Evolutionary conservation across 2,113 vertebrate genomes (phyloP), one percentile per base, ranked within the genome.

Genomic region (Grammatotria lemairii): DNA sequence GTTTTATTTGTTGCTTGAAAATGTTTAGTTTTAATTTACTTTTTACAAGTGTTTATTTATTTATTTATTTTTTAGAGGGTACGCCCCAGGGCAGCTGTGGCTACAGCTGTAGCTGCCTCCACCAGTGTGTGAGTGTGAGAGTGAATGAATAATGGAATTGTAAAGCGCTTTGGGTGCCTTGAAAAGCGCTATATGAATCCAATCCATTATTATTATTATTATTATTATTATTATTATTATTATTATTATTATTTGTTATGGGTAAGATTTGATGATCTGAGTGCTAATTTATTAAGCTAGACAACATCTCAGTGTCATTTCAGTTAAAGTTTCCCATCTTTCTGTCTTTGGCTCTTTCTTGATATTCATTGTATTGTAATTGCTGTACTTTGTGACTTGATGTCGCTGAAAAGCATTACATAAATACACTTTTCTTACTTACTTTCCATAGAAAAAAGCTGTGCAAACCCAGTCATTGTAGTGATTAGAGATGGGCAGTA

Each of bases 371-470:
- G 58, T 63, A 1, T 63, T 11, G 3, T 19, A 63, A 4, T 63
- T 63, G 58, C 28, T 63, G 28, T 33, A 16, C 58, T 63, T 63
- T 33, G 28, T 33, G 58, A 63, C 58, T 63, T 33, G 8, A 60
- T 60, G 28, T 17, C 2, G 8, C 26, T 60, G 26, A 60, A 60
- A 31, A 58, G 26, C 55, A 58, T 58, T 58, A 58, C 8, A 58
- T 0, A 58, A 31, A 60, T 17, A 60, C 3, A 4, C 5, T 31
- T 60, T 17, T 60, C 57, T 17, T 60, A 60, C 0, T 19, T 3
- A 33, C 58, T 33, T 33, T 33, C 1, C 26, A 31, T 33, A 33
- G 14, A 60, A 33, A 19, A 33, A 60, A 33, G 57, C 28, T 33
- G 14, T 10, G 26, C 28, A 33, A 35, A 38, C 17, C 60, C 60